Evolutionary conservation across 2,113 vertebrate genomes (phyloP).

Genomic region (Leptobrachium leishanense): DNA sequence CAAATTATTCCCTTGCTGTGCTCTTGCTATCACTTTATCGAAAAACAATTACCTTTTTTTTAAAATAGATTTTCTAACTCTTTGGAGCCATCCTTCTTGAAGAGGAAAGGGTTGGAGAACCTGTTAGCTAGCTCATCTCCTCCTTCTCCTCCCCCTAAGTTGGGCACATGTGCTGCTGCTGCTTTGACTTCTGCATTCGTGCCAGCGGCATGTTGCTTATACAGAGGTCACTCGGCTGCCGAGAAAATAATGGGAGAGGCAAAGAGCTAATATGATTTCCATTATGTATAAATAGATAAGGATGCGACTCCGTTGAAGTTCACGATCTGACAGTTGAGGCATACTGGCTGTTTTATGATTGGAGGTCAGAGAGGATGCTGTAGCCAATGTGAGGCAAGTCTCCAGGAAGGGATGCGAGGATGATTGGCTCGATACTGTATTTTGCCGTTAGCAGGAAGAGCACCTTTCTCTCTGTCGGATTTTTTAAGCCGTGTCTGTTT

Average conservation of each 20-base stretch:
- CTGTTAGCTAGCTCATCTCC: not conserved
- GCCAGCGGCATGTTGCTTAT: constrained; percentile 4
- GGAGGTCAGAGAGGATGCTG: constrained; percentile 5
- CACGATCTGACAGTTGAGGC: constrained; percentile 19
- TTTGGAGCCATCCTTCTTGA: not conserved
- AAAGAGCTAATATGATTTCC: constrained; percentile 10
- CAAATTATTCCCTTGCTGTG: not conserved
- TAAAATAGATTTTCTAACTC: not conserved
- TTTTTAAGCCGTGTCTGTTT: not conserved
- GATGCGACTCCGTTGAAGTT: constrained; percentile 26
- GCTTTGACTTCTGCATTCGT: not conserved
- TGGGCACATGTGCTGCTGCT: not conserved
- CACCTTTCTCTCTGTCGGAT: constrained; percentile 16
- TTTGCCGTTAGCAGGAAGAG: constrained; percentile 25
- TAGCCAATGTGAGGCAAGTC: constrained; percentile 14
- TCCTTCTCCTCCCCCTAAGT: not conserved
- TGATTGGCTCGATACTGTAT: constrained; percentile 11
- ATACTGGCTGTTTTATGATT: not conserved
- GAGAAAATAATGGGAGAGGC: not conserved
- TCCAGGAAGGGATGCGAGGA: not conserved
- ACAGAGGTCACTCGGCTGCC: not conserved
- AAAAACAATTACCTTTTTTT: too few species aligned
- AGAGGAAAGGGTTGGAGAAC: not conserved
- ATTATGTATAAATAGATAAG: constrained; percentile 38
- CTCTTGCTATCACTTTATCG: too few species aligned